Evolutionary conservation across 2,113 vertebrate genomes (phyloP).

Genomic region (Lamprologus lemairii): DNA sequence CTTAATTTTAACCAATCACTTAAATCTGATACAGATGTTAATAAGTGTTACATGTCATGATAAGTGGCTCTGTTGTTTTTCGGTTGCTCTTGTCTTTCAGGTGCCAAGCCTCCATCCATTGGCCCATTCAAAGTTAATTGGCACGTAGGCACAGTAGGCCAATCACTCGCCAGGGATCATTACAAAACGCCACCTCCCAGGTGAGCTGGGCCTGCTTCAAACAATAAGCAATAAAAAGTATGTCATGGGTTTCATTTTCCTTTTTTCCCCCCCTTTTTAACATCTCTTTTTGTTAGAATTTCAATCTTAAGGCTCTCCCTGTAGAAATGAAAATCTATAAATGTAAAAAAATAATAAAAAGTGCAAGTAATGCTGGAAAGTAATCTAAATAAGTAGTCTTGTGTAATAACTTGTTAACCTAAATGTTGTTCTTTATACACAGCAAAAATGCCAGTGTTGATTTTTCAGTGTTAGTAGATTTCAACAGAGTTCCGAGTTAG

Average conservation of each 20-base stretch:
- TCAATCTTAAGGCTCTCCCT: background rate
- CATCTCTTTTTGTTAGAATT: background rate
- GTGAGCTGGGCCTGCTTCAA: background rate
- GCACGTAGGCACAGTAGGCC: background rate
- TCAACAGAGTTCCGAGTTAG: background rate
- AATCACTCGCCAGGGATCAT: background rate
- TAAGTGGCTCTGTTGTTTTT: background rate
- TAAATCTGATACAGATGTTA: background rate
- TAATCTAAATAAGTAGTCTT: background rate
- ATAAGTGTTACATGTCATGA: background rate
- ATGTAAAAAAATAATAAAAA: background rate
- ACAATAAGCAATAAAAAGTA: background rate
- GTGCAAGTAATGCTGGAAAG: background rate
- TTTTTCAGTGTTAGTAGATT: background rate
- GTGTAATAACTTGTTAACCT: background rate
- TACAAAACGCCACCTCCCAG: background rate
- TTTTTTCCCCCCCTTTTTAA: rapidly evolving
- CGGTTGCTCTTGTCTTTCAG: background rate
- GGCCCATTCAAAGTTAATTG: background rate
- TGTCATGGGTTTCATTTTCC: background rate
- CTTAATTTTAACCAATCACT: background rate
- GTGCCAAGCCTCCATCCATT: background rate
- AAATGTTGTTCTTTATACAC: background rate
- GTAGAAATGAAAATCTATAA: background rate
- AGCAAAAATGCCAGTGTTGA: background rate